These are phyloP conservation scores for Muscicapa adusta DNA, from an alignment of 2,113 vertebrate genomes.

Conservation along the genomic window DNA sequence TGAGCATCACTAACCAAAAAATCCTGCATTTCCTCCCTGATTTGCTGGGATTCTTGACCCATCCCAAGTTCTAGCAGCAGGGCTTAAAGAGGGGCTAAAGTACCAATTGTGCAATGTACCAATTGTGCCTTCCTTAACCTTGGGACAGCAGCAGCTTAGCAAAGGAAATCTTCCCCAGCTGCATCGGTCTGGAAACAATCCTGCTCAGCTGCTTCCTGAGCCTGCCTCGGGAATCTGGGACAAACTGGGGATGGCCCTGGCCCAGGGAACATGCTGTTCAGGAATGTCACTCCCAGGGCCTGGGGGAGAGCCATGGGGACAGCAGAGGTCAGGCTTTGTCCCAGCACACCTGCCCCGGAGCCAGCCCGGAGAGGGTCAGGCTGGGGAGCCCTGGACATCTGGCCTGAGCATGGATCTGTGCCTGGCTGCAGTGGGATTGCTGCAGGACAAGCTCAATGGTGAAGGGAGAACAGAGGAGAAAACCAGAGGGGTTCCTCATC, in stretches of 20 bases:
- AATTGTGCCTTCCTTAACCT: neutral
- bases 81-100: neutral
- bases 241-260: neutral
- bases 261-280: neutral
- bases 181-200: neutral
- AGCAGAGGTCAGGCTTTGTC: neutral
- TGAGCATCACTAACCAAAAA: neutral
- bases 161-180: constrained; percentile 12
- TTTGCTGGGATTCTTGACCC: neutral
- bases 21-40: neutral
- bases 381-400: neutral
- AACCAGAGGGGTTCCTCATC: neutral
- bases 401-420: neutral
- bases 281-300: accelerated
- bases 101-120: neutral
- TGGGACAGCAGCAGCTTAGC: neutral
- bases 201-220: neutral
- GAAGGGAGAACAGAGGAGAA: neutral
- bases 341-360: neutral
- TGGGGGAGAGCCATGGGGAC: neutral
- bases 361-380: neutral
- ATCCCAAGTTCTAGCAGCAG: neutral
- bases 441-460: neutral
- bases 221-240: neutral
- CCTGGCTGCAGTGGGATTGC: neutral